A percentile compares a stretch with the other conserved stretches of the same genome.
phyloP scores from a whole-genome alignment of 2,888 invertebrate species.

The Reticulitermes lucifugus region DNA sequence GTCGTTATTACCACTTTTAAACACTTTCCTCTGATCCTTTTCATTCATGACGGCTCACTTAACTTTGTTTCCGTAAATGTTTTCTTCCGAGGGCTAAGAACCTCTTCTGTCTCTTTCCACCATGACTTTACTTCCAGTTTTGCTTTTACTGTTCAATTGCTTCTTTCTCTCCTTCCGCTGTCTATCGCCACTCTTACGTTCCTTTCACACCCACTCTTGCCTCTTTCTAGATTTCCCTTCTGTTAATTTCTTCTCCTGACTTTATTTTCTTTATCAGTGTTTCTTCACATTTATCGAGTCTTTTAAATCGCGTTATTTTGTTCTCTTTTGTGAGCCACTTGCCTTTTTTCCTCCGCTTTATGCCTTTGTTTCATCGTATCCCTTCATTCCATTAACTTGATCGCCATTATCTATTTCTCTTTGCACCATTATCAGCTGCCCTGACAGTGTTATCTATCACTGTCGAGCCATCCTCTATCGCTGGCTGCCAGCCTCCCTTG shows the following conservation, averaged over 20 bases:
- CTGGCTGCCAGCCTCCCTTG: not conserved
- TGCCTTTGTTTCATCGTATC: not conserved
- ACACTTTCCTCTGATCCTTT: no score
- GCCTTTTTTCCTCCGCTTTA: not conserved
- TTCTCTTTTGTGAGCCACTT: not conserved
- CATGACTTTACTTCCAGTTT: no score
- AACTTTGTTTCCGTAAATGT: no score
- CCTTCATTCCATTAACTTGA: slow-evolving; percentile 13
- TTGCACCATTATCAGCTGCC: not conserved
- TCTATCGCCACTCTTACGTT: no score
- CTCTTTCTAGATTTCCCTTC: not conserved
- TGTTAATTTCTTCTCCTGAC: not conserved
- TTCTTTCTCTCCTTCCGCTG: no score
- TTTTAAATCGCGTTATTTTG: not conserved
- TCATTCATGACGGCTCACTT: no score
- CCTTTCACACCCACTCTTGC: not conserved
- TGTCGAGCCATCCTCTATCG: not conserved
- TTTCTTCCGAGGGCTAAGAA: no score
- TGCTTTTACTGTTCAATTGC: no score
- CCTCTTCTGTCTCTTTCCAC: no score
- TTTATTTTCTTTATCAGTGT: no score
- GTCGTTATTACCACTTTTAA: no score
- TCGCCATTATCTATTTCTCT: slow-evolving; percentile 12
- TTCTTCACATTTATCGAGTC: no score
- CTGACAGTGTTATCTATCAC: not conserved